Evolutionary conservation across 2,888 invertebrate species (phyloP).

Genomic region (Cheilosia urbana): DNA sequence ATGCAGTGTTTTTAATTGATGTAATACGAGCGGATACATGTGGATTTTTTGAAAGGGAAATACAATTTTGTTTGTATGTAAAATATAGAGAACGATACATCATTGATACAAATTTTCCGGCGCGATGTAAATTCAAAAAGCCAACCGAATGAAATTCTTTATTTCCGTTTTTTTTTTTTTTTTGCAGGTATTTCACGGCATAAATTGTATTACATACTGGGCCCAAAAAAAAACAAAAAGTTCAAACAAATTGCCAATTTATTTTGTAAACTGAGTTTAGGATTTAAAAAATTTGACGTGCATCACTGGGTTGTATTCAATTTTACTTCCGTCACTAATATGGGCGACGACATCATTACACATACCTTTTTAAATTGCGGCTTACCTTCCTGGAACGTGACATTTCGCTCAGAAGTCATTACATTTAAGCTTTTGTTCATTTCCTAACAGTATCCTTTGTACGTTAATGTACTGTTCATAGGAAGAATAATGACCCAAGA

Average conservation of each 20-base stretch:
- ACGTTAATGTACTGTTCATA: too few relatives aligned
- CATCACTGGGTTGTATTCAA: neutral
- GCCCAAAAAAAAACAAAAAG: too few relatives aligned
- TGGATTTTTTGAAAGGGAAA: too few relatives aligned
- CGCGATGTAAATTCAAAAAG: slow-evolving; percentile 21
- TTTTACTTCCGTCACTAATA: neutral
- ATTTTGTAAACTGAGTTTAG: neutral
- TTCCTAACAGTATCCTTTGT: too few relatives aligned
- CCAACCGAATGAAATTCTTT: slow-evolving; percentile 21
- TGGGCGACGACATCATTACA: neutral
- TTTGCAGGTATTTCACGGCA: neutral
- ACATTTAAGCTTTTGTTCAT: too few relatives aligned
- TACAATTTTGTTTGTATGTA: too few relatives aligned
- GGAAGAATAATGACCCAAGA: too few relatives aligned
- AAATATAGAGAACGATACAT: neutral
- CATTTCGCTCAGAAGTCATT: too few relatives aligned
- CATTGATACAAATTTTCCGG: slow-evolving; percentile 3
- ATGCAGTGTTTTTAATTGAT: neutral
- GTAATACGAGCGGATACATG: too few relatives aligned
- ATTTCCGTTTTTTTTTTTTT: slow-evolving; percentile 6
- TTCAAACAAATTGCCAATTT: slow-evolving; percentile 24
- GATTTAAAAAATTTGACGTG: neutral
- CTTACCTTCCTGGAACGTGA: neutral
- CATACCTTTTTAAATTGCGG: neutral
- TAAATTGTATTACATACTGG: slow-evolving; percentile 8